These are phyloP conservation scores for Epinotia ramella DNA, from an alignment of 2,888 invertebrate species.

Conservation along the genomic window DNA sequence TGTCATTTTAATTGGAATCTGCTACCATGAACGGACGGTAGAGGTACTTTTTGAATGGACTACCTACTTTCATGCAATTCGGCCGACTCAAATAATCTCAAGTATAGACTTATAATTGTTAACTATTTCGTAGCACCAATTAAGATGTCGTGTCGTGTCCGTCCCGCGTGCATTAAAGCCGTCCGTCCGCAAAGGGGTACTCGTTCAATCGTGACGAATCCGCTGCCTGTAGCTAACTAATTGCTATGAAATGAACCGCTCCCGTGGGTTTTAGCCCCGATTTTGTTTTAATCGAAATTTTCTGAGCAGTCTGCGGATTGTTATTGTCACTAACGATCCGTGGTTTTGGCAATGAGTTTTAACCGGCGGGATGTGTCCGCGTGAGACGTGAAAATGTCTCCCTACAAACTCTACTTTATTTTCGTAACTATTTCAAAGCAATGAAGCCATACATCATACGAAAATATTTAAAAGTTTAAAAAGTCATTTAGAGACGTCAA, in stretches of 20 bases:
- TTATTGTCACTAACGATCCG: conserved; percentile 17
- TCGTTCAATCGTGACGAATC: conserved; percentile 82
- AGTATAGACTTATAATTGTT: too few species aligned
- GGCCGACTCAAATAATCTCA: too few species aligned
- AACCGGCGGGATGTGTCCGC: neutral
- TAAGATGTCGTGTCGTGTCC: conserved; percentile 23
- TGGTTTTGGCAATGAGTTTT: neutral
- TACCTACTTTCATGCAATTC: too few species aligned
- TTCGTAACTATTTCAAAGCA: neutral
- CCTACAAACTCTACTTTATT: neutral
- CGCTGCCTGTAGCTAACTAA: conserved; percentile 81
- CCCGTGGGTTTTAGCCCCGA: conserved; percentile 73
- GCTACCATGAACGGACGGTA: too few species aligned
- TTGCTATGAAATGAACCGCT: conserved; percentile 82
- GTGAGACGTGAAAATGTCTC: neutral
- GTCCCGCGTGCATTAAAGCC: conserved; percentile 50
- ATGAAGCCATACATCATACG: conserved; percentile 21
- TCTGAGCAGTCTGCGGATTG: conserved; percentile 52
- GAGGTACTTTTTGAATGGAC: too few species aligned
- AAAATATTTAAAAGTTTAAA: conserved; percentile 19
- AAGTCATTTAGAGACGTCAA: conserved; percentile 13
- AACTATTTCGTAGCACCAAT: neutral
- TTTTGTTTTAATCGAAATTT: conserved; percentile 80
- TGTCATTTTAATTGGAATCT: too few species aligned
- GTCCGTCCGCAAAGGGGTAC: conserved; percentile 72